Conservation (phyloP, 2,888 invertebrate species). For the Apantesis nais region DNA sequence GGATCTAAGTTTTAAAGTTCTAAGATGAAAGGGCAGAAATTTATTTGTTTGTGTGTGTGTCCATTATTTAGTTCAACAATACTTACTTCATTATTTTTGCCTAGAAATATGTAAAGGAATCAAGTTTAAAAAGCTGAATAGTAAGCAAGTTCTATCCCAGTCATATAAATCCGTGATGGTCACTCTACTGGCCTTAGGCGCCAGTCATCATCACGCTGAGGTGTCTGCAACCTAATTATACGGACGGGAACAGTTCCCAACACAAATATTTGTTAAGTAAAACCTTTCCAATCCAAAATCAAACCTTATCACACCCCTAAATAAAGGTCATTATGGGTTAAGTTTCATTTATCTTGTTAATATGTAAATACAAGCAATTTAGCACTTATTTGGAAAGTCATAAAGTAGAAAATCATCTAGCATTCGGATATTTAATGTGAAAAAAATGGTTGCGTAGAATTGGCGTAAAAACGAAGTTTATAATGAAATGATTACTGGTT, state of each 20-base stretch:
- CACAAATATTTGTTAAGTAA: conserved; percentile 72
- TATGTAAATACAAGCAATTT: conserved; percentile 56
- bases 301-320: conserved; percentile 11
- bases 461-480: conserved; percentile 84
- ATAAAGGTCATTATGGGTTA: conserved; percentile 8
- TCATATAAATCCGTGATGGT: conserved; percentile 44
- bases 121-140: not conserved
- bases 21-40: too few relatives aligned
- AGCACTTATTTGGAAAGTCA: conserved; percentile 36
- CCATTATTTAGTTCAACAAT: not conserved
- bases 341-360: conserved; percentile 39
- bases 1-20: too few relatives aligned
- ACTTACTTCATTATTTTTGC: not conserved
- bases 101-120: not conserved
- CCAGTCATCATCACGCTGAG: conserved; percentile 76
- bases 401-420: conserved; percentile 50
- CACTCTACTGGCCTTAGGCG: conserved; percentile 71
- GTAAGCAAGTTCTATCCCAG: conserved; percentile 32
- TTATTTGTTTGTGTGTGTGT: not conserved
- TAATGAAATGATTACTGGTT: conserved; percentile 83
- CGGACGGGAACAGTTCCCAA: conserved; percentile 72
- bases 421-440: conserved; percentile 47
- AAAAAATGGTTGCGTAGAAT: conserved; percentile 64
- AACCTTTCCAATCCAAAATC: conserved; percentile 27
- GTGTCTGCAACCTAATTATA: conserved; percentile 83